A percentile compares a stretch with the other conserved stretches of the same genome.
phyloP scores from a whole-genome alignment of 2,797 vertebrate species.

The Sphenodon punctatus region DNA sequence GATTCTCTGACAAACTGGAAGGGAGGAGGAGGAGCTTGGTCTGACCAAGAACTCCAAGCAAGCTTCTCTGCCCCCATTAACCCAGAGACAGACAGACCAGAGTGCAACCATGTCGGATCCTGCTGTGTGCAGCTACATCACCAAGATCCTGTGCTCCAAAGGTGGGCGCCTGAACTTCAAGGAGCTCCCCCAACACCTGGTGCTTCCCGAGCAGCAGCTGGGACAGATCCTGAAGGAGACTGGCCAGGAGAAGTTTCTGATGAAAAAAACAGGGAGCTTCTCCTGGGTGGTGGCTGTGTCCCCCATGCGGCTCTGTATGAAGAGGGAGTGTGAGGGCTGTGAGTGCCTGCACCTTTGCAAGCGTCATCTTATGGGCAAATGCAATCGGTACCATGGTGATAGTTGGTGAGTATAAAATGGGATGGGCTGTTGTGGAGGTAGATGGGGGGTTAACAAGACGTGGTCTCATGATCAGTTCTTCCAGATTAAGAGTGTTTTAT shows the following conservation, averaged over 20 bases:
- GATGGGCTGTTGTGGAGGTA: no score
- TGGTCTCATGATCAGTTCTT: no score
- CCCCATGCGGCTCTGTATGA: not conserved
- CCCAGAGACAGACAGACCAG: no score
- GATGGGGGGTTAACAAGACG: no score
- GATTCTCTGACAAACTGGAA: not conserved
- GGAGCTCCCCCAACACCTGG: not conserved
- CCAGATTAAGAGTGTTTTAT: no score
- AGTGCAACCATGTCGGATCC: conserved; percentile 6
- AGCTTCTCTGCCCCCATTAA: not conserved
- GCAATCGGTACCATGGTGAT: conserved; percentile 47
- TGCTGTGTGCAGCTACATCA: conserved; percentile 35
- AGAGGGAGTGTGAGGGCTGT: not conserved
- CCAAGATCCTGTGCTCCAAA: conserved; percentile 15
- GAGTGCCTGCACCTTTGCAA: not conserved
- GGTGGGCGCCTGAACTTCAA: conserved; percentile 14
- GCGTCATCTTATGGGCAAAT: not conserved
- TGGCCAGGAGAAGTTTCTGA: conserved; percentile 20
- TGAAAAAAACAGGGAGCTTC: not conserved
- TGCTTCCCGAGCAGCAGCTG: conserved; percentile 40
- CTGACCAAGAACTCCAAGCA: not conserved
- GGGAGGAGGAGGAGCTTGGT: rapidly evolving
- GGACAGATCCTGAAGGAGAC: conserved; percentile 12
- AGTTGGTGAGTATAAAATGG: conserved; percentile 58
- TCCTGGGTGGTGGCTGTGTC: not conserved